A percentile compares a stretch with the other conserved stretches of the same genome.
Evolutionary conservation across 2,797 vertebrate genomes (phyloP).

Genomic region (Acipenser ruthenus): DNA sequence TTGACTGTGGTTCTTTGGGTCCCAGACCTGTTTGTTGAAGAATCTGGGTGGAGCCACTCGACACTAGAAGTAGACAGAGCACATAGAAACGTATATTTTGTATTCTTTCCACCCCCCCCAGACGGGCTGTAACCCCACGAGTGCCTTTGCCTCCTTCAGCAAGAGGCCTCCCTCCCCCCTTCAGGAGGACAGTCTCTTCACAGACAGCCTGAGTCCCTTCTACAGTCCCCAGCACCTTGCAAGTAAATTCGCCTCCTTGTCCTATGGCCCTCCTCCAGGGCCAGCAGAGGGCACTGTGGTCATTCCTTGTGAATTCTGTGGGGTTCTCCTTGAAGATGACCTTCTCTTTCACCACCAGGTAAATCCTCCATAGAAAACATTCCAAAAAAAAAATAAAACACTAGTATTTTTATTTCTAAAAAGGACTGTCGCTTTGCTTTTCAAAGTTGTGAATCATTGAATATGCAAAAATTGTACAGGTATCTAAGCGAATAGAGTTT

Average conservation of each 20-base stretch:
- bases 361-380: slow-evolving; percentile 3
- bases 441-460: too few species aligned
- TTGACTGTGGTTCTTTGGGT: too few species aligned
- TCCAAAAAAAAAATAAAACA: neutral
- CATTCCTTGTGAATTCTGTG: slow-evolving; percentile 95
- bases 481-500: neutral
- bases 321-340: slow-evolving; percentile 79
- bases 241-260: slow-evolving; percentile 45
- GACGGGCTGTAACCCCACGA: slow-evolving; percentile 85
- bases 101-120: slow-evolving; percentile 34
- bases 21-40: too few species aligned
- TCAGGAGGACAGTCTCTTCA: slow-evolving; percentile 35
- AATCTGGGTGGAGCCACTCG: too few species aligned
- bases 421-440: neutral
- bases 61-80: too few species aligned
- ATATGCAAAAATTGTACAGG: too few species aligned
- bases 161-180: slow-evolving; percentile 59
- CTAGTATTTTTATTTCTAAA: neutral
- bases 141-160: slow-evolving; percentile 75
- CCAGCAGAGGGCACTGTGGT: slow-evolving; percentile 60
- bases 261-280: slow-evolving; percentile 52
- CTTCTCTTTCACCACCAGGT: slow-evolving; percentile 93
- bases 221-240: slow-evolving; percentile 52
- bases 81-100: neutral
- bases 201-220: slow-evolving; percentile 37